These are phyloP conservation scores for Pitangus sulphuratus DNA, from an alignment of 2,797 vertebrate species.

Conservation along the genomic window DNA sequence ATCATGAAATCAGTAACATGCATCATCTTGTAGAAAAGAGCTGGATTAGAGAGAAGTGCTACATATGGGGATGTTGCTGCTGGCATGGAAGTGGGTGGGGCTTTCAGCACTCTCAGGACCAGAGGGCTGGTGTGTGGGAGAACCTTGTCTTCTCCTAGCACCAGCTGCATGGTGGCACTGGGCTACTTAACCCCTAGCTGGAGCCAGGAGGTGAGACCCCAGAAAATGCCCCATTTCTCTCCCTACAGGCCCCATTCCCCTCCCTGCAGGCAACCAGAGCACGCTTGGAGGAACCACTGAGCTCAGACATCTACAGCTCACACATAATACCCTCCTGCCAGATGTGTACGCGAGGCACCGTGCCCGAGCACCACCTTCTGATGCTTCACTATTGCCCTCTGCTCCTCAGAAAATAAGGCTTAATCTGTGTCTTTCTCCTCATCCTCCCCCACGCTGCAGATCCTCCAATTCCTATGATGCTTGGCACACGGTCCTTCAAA, in stretches of 20 bases:
- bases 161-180: not conserved
- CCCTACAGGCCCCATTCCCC: too few relatives aligned
- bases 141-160: not conserved
- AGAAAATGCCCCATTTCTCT: not conserved
- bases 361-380: not conserved
- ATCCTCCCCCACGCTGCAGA: not conserved
- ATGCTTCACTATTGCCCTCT: not conserved
- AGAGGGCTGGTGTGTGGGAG: not conserved
- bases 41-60: not conserved
- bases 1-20: not conserved
- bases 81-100: not conserved
- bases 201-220: not conserved
- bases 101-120: not conserved
- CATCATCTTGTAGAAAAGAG: not conserved
- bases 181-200: not conserved
- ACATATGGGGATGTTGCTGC: rapidly evolving
- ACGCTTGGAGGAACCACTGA: not conserved
- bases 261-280: not conserved
- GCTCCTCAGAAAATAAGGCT: not conserved
- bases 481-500: not conserved
- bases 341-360: rapidly evolving
- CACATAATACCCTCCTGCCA: not conserved
- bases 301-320: not conserved
- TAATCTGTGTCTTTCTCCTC: rapidly evolving
- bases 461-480: too few relatives aligned